A percentile compares a stretch with the other conserved stretches of the same genome.
Conservation (phyloP, 2,113 vertebrate species). For the Paralichthys olivaceus region DNA sequence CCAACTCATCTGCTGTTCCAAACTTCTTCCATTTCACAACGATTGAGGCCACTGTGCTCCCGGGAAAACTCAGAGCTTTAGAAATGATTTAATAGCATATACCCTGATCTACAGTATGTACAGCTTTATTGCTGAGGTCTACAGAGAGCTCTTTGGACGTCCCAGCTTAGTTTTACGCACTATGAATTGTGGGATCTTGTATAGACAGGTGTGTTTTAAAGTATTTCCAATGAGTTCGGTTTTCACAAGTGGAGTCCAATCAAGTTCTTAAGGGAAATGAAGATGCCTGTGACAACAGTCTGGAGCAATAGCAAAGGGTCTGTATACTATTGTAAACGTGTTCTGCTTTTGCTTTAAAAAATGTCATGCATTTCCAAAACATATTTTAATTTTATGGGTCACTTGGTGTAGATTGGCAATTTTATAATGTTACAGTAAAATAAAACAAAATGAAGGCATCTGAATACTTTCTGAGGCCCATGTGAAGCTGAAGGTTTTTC, state of each 20-base stretch:
- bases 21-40: not conserved
- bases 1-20: not conserved
- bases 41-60: not conserved
- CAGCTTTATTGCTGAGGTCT: not conserved
- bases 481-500: not conserved
- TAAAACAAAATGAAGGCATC: no score
- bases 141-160: not conserved
- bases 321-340: not conserved
- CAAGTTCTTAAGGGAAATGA: not conserved
- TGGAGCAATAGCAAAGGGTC: not conserved
- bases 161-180: not conserved
- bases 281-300: not conserved
- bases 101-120: not conserved
- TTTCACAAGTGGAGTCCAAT: not conserved
- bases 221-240: not conserved
- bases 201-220: not conserved
- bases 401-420: not conserved
- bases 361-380: not conserved
- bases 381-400: not conserved
- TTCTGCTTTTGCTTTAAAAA: not conserved
- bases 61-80: not conserved
- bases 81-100: not conserved
- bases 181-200: not conserved
- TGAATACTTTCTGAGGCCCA: no score
- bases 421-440: not conserved